Base-by-base conservation (phyloP, 2,888 invertebrate species). In the Limnephilus rhombicus region DNA sequence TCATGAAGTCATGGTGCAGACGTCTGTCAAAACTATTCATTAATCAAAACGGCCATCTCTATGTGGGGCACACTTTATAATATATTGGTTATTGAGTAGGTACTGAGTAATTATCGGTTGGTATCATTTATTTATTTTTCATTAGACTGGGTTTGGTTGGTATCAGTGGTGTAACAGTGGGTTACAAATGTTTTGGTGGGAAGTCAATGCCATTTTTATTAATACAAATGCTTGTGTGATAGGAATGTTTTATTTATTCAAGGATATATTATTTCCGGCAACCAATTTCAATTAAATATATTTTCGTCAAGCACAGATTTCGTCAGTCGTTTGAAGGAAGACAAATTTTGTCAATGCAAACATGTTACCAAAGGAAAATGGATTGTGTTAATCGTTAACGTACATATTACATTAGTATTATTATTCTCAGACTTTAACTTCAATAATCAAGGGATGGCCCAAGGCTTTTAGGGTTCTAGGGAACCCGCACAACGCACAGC, bases 1-100 rank as follows among this genome's bases (percentile, higher is more conserved):
- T 82, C 29, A 53, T 68, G 91, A 37, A 45, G 86, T 80, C 53
- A 45, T 80, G 88, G 34, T 88, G 88, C 24, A 53, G 82, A 68
- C 83, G 80, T 91, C 87, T 91, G 91, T 91, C 91, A 82, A 86
- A 82, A 81, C 88, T 85, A 83, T 83, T n/a, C 90, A 83, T 90
- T 83, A 82, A 90, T 90, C 90, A 53, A 49, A 80, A 34, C n/a
- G 37, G 15, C 34, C 41, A 86, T 86, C 86, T 29, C 41, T 41
- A 31, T 41, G 41, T 45, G 41, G 41, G 80, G 18, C 80, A 41
- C n/a, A 31, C 49, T 88, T 88, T n/a, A 88, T 31, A 29, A 53
- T 29, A 9, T 49, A 88, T 53, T 85, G 37, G n/a, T n/a, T 34
- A 88, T 53, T 85, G 37, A n/a, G 41, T 34, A 41, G 34, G 49